Evolutionary conservation across 2,888 invertebrate genomes (phyloP), one percentile per base, ranked within the genome.

Genomic region (Archips xylosteana): DNA sequence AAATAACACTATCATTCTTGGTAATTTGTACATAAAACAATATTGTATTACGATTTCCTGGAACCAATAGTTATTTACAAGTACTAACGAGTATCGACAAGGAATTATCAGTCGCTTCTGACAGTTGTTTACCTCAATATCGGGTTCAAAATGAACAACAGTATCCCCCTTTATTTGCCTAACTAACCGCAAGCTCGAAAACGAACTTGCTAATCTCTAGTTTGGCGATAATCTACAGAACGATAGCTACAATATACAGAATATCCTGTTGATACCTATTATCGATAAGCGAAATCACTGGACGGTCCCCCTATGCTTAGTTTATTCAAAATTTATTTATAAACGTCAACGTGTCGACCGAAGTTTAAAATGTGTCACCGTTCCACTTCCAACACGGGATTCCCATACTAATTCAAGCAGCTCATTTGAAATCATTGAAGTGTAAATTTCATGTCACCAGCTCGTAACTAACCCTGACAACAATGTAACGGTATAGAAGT

Each of bases 61-160:
- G 87, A 88, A 75, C 76, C 78, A 82, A 85, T 83, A 82, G 84
- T 86, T 86, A 83, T 83, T 85, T 85, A 82, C 83, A 80, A 81
- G 83, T 81, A 81, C 80, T 80, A 77, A 77, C 78, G 78, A 78
- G 78, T 80, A 81, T 79, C 79, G 81, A 80, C 83, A 80, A 71
- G 80, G 77, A 79, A 78, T 87, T 89, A 89, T 88, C 87, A 85
- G 82, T 84, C 36, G 45, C 34, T 23, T 84, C 82, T 80, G 83
- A 85, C 87, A 84, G 84, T 78, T 86, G 84, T 85, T 86, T 85
- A 83, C 80, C 66, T 60, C 66, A 66, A 42, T 49, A 65, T 72
- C 61, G 78, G 78, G 78, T 80, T 57, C 76, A 81, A 83, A 80
- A 77, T 78, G 76, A 78, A 78, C 70, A 23, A 9, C 39, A 45